A percentile compares a stretch with the other conserved stretches of the same genome.
These are phyloP conservation scores for Eupithecia pulchellata DNA, from an alignment of 2,888 invertebrate genomes.

Conservation along the genomic window DNA sequence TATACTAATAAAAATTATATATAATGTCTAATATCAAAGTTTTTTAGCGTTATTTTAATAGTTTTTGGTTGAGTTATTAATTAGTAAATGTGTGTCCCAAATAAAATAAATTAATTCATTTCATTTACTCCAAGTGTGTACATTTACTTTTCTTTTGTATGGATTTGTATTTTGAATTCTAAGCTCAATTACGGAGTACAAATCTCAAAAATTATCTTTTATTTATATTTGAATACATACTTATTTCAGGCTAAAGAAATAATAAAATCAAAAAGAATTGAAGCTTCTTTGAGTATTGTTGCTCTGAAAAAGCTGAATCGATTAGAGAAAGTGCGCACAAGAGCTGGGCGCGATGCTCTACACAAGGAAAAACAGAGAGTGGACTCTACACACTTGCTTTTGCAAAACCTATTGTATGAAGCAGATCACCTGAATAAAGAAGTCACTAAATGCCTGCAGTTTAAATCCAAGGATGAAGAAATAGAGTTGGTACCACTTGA, in stretches of 20 bases:
- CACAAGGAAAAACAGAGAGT: conserved; percentile 94
- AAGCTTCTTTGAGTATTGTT: conserved; percentile 92
- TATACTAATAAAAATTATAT: too few relatives aligned
- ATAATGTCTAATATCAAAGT: too few relatives aligned
- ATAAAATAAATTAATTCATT: too few relatives aligned
- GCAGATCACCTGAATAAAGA: conserved; percentile 96
- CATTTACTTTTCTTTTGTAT: background rate
- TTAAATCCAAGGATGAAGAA: conserved; percentile 97
- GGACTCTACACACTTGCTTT: conserved; percentile 94
- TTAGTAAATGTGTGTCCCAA: too few relatives aligned
- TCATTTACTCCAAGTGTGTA: background rate
- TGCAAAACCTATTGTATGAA: conserved; percentile 97
- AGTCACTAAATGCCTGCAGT: conserved; percentile 97
- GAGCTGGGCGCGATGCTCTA: conserved; percentile 92
- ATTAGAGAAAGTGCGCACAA: conserved; percentile 94
- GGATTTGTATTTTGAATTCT: background rate
- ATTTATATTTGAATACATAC: conserved; percentile 11
- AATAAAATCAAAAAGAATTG: conserved; percentile 88
- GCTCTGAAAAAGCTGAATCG: conserved; percentile 95
- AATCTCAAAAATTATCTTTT: background rate
- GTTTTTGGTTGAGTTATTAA: too few relatives aligned
- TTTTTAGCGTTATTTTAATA: too few relatives aligned
- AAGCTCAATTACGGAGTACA: background rate
- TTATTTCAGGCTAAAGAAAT: conserved; percentile 84
- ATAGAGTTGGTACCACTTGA: conserved; percentile 94